phyloP scores from a whole-genome alignment of 2,888 invertebrate species.

The Caenorhabditis angaria region DNA sequence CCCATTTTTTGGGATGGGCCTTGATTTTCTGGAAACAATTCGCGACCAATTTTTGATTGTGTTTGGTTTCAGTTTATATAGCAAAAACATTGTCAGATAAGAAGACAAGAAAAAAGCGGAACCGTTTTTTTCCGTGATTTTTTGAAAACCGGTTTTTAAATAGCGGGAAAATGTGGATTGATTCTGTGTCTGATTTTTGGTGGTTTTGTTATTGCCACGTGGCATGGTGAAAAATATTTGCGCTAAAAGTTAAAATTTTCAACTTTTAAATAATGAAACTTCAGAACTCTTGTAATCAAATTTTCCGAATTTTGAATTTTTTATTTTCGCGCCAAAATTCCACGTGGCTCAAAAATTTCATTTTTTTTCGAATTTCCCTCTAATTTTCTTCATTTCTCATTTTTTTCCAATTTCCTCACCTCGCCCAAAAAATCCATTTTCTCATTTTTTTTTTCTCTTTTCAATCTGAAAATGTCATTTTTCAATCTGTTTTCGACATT shows the following conservation, averaged over 20 bases:
- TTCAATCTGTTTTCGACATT: conserved; percentile 16
- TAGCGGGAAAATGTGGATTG: neutral
- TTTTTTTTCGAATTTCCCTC: no score
- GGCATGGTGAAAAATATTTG: no score
- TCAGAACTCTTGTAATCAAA: neutral
- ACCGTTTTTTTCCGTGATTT: neutral
- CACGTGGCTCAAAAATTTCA: no score
- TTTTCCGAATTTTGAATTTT: neutral
- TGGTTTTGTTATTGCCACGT: no score
- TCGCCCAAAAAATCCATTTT: conserved; percentile 2
- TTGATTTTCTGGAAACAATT: no score
- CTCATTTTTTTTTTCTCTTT: conserved; percentile 4
- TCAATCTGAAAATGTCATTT: conserved; percentile 19
- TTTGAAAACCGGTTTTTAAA: conserved; percentile 3
- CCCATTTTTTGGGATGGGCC: no score
- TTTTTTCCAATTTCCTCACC: no score
- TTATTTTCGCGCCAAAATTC: no score
- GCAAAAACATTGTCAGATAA: conserved; percentile 18
- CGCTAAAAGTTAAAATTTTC: no score
- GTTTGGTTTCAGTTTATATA: neutral
- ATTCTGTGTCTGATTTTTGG: neutral
- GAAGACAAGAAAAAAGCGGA: conserved; percentile 9
- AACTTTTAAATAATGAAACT: no score
- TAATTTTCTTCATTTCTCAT: no score
- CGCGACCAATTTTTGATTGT: no score